Evolutionary conservation across 2,797 vertebrate genomes (phyloP), one percentile per base, ranked within the genome.

Genomic region (Semotilus atromaculatus): DNA sequence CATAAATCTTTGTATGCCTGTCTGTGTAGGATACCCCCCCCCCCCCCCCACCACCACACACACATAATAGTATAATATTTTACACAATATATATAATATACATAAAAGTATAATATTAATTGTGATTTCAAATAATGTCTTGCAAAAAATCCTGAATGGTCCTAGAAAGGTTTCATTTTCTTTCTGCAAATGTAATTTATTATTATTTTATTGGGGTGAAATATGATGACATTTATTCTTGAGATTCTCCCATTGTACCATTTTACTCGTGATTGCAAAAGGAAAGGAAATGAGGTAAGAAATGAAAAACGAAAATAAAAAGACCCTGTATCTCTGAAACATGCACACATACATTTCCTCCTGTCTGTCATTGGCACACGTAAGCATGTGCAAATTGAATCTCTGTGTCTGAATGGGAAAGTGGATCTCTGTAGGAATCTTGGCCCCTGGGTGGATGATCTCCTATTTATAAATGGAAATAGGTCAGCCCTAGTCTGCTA

Each of bases 391-490:
- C 67, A 64, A 66, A 80, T 80, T 62, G 60, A 80, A 84, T 73
- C 10, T 55, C 60, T 7, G 13, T n/a, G 4, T 76, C 8, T 36
- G 60, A 73, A 55, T 67, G 34, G 13, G 55, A 80, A 68, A 80
- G 60, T 29, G 21, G 53, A 55, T 68, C 43, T 86, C 29, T 78
- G 66, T 78, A 68, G 45, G 31, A 43, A 26, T 64, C 48, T 16
- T 75, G 48, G 48, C 81, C 70, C 29, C 70, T 67, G 40, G 38
- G 31, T 36, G 66, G 53, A 62, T 53, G 51, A 51, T 71, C 68
- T 75, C n/a, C 53, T 48, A 70, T 80, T 85, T 81, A 66, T 81
- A 78, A 80, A 68, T 75, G 45, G 53, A 67, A 85, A 51, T 23
- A 21, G 40, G 31, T 72, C 43, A 51, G 43, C 23, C 38, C 31